These are phyloP conservation scores for Eublepharis macularius DNA, from an alignment of 2,113 vertebrate genomes.

Conservation along the genomic window DNA sequence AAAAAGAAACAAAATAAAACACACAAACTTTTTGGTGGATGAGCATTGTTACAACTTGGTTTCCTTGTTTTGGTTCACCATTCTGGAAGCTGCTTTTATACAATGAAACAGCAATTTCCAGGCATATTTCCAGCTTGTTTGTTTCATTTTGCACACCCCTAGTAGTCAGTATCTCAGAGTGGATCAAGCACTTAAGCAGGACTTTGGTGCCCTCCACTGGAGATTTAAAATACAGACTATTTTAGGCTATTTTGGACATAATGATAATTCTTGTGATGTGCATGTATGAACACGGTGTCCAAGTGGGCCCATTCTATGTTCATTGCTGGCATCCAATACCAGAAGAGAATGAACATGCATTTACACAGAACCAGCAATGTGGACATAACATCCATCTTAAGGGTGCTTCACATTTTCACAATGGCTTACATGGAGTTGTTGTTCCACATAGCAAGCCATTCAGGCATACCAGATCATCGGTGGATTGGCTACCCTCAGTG, in stretches of 20 bases:
- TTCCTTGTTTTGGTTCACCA: too few species aligned
- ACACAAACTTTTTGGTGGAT: too few species aligned
- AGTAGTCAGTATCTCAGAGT: too few species aligned
- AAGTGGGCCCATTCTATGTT: background rate
- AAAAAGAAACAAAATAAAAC: too few species aligned
- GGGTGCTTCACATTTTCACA: too few species aligned
- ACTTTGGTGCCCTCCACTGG: constrained; percentile 66
- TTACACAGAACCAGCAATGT: background rate
- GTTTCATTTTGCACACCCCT: too few species aligned
- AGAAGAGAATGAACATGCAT: background rate
- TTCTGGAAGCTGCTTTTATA: too few species aligned
- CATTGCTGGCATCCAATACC: background rate
- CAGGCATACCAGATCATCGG: background rate
- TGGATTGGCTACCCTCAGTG: too few species aligned
- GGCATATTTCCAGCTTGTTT: too few species aligned
- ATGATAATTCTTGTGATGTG: background rate
- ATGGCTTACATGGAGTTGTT: background rate
- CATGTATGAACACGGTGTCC: background rate
- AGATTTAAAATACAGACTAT: background rate
- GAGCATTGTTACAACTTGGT: too few species aligned
- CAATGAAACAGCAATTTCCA: too few species aligned
- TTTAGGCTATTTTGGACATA: background rate
- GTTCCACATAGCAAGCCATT: background rate
- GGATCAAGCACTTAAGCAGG: constrained; percentile 39
- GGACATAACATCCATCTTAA: background rate